Conservation (phyloP, 2,113 vertebrate species). For the Dipodomys merriami region DNA sequence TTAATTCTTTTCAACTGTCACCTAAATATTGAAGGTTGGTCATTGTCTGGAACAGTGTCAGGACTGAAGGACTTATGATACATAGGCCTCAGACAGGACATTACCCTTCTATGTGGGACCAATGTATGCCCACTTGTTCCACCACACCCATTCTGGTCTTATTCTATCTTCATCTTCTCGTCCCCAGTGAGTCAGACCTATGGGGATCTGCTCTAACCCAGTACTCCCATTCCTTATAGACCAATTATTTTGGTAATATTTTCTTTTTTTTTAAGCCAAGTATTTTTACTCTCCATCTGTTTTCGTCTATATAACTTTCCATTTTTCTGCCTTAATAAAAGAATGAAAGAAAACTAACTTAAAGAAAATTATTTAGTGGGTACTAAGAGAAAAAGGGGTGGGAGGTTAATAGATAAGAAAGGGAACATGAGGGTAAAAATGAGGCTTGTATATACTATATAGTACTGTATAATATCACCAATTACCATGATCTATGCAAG, state of each 20-base stretch:
- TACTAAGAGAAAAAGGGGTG: background rate
- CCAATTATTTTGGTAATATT: background rate
- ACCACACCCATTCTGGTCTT: background rate
- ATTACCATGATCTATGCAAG: background rate
- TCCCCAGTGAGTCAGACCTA: background rate
- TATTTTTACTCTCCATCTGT: background rate
- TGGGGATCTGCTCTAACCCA: background rate
- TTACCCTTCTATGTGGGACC: background rate
- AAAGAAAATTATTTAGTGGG: background rate
- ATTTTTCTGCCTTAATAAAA: slow-evolving; percentile 17
- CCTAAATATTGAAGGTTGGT: background rate
- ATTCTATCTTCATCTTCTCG: background rate
- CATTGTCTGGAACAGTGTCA: background rate
- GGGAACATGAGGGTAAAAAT: background rate
- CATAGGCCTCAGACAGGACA: background rate
- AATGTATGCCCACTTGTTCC: background rate
- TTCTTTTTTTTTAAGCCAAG: background rate
- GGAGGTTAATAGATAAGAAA: background rate
- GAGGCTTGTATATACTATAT: background rate
- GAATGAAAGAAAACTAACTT: background rate
- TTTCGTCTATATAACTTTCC: slow-evolving; percentile 12
- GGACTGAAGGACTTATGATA: background rate
- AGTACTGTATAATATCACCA: too few relatives aligned
- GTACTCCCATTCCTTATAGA: too few relatives aligned
- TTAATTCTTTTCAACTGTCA: background rate